Evolutionary conservation across 2,113 vertebrate species (phyloP).

Genomic region (Chelonoidis abingdonii): DNA sequence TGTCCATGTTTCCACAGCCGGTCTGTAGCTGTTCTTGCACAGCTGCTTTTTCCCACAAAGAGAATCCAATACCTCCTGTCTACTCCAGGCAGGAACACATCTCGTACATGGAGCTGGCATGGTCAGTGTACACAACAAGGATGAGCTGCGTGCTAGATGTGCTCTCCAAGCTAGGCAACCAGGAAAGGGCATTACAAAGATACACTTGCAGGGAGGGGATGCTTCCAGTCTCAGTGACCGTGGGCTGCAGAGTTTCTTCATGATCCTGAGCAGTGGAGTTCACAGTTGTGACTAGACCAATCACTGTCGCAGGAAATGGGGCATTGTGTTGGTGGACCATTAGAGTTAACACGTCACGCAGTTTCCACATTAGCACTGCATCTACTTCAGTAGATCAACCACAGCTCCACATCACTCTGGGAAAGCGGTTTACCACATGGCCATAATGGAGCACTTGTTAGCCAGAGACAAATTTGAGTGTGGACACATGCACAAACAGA

Average conservation of each 20-base stretch:
- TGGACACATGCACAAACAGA: not conserved
- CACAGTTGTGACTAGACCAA: too few relatives aligned
- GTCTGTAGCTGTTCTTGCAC: not conserved
- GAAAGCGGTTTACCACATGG: not conserved
- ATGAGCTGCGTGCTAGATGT: too few relatives aligned
- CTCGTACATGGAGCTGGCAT: not conserved
- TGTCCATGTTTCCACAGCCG: not conserved
- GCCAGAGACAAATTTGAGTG: not conserved
- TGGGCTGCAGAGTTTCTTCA: too few relatives aligned
- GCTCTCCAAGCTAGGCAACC: too few relatives aligned
- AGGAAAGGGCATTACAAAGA: too few relatives aligned
- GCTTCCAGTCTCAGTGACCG: too few relatives aligned
- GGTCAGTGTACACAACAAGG: not conserved
- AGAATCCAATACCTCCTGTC: not conserved
- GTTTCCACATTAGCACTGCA: not conserved
- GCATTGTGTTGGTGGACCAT: too few relatives aligned
- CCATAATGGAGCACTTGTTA: not conserved
- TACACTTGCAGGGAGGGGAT: too few relatives aligned
- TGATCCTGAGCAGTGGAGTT: too few relatives aligned
- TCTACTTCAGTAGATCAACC: not conserved
- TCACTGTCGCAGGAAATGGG: too few relatives aligned
- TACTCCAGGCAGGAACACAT: not conserved
- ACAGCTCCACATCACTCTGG: not conserved
- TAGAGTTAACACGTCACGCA: too few relatives aligned
- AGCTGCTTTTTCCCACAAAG: not conserved